Evolutionary conservation across 1,140 invertebrate genomes (phyloP), one percentile per base, ranked within the genome.

Genomic region (Aphis gossypii): DNA sequence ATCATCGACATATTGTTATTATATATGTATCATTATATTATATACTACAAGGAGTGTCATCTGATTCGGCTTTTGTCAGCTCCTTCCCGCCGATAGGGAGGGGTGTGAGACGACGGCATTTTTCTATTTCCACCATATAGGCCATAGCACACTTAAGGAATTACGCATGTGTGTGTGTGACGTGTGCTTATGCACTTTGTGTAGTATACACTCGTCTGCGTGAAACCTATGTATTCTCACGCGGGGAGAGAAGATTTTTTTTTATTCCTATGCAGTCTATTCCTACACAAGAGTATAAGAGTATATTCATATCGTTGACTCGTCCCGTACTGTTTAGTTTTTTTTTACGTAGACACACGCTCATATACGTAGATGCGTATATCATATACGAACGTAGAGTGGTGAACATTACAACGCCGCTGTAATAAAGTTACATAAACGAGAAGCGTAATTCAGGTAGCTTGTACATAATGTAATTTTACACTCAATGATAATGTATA

Each of bases 391-490:
- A 4, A 14, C 30, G 30, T 30, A 68, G 60, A 68, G 60, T 68
- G 60, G 30, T 14, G 60, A 76, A 76, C 60, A 76, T 76, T 76
- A n/a, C 60, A n/a, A n/a, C 5, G 30, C 14, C 30, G 14, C 60
- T 14, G 60, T 76, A 76, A 76, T 76, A 76, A 76, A 76, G 60
- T 76, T 35, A 76, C 30, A 76, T 18, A 76, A 35, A 76, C 60
- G n/a, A 76, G 60, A 76, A 76, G 5, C 30, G 60, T 76, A n/a
- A 76, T 76, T n/a, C 60, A 76, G 60, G 60, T 76, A 76, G 60
- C n/a, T 76, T 76, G 30, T 76, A 76, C 60, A 18, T 76, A 76
- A 76, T 76, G 60, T 76, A 76, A 76, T 76, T 76, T 76, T 76
- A 76, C 60, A 76, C 60, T 76, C 60, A 35, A 76, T 35, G 60